These are phyloP conservation scores for Alcis repandata DNA, from an alignment of 2,888 invertebrate species.

Conservation along the genomic window DNA sequence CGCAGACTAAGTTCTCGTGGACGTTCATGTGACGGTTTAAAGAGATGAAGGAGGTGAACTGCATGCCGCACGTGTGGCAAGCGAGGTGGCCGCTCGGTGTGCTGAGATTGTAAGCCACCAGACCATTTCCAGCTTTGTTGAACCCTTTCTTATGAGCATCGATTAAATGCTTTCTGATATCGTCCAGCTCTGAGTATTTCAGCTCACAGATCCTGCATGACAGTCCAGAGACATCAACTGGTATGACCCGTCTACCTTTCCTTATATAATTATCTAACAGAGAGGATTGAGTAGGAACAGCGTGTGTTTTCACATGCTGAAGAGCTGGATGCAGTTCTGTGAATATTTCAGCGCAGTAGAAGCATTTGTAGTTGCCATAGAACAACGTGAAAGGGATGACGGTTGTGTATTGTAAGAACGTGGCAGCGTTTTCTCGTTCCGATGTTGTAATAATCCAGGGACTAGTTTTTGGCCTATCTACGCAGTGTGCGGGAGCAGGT, in stretches of 20 bases:
- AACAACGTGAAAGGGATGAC: constrained; percentile 79
- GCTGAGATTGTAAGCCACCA: constrained; percentile 76
- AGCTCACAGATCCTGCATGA: constrained; percentile 77
- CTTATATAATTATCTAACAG: constrained; percentile 72
- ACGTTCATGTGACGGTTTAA: constrained; percentile 81
- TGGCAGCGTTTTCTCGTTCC: constrained; percentile 79
- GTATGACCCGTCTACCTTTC: constrained; percentile 79
- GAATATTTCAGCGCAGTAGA: constrained; percentile 77
- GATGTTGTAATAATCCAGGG: constrained; percentile 81
- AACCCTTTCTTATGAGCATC: constrained; percentile 73
- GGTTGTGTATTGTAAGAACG: constrained; percentile 74
- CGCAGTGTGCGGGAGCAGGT: not conserved
- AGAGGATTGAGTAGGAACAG: constrained; percentile 64
- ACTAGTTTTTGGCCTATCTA: constrained; percentile 1
- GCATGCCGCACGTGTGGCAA: constrained; percentile 75
- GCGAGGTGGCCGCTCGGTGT: constrained; percentile 66
- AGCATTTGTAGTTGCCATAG: constrained; percentile 81
- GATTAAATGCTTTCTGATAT: constrained; percentile 70
- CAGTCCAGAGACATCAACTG: constrained; percentile 77
- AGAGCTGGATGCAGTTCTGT: constrained; percentile 71
- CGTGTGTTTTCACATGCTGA: constrained; percentile 31
- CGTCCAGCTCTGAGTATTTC: constrained; percentile 72
- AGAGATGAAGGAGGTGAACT: constrained; percentile 78
- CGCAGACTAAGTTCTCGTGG: constrained; percentile 79
- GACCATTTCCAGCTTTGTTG: constrained; percentile 75